phyloP scores from a whole-genome alignment of 2,888 invertebrate genomes.

The Scaptomyza reducta region DNA sequence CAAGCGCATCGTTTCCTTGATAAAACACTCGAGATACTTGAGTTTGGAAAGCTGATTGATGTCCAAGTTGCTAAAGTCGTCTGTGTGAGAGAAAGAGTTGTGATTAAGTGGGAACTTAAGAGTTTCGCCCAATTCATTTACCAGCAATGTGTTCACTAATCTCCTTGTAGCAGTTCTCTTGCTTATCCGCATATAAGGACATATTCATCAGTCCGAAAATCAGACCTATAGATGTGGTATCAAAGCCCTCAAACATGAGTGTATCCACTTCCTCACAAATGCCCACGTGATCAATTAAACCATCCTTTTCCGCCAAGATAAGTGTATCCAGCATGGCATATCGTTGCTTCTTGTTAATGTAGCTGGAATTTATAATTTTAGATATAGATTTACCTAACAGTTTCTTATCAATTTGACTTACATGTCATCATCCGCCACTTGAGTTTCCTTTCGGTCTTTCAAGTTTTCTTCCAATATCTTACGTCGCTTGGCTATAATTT shows the following conservation, averaged over 20 bases:
- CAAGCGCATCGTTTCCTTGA: constrained; percentile 83
- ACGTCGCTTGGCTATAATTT: constrained; percentile 76
- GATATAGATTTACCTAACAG: background rate
- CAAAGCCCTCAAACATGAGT: constrained; percentile 85
- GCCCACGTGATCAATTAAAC: constrained; percentile 82
- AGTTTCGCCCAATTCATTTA: constrained; percentile 12
- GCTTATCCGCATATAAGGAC: constrained; percentile 66
- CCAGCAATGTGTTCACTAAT: constrained; percentile 68
- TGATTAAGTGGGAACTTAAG: background rate
- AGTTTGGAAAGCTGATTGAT: constrained; percentile 48
- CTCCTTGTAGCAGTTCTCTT: constrained; percentile 73
- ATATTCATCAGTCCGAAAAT: constrained; percentile 77
- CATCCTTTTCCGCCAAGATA: constrained; percentile 71
- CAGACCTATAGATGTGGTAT: constrained; percentile 76
- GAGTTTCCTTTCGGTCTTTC: background rate
- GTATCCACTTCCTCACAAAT: constrained; percentile 89
- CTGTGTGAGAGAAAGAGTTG: constrained; percentile 13
- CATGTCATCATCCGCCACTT: constrained; percentile 48
- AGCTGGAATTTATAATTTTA: constrained; percentile 31
- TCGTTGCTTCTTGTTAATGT: constrained; percentile 64
- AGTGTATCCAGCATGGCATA: constrained; percentile 80
- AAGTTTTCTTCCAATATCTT: constrained; percentile 49
- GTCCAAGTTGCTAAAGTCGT: constrained; percentile 63
- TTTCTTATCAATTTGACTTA: constrained; percentile 8
- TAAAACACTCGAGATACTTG: constrained; percentile 65